Percentiles rank a stretch among this genome's conserved stretches.
These are phyloP conservation scores for Phocoena phocoena DNA, from an alignment of 2,113 vertebrate genomes.

Conservation along the genomic window DNA sequence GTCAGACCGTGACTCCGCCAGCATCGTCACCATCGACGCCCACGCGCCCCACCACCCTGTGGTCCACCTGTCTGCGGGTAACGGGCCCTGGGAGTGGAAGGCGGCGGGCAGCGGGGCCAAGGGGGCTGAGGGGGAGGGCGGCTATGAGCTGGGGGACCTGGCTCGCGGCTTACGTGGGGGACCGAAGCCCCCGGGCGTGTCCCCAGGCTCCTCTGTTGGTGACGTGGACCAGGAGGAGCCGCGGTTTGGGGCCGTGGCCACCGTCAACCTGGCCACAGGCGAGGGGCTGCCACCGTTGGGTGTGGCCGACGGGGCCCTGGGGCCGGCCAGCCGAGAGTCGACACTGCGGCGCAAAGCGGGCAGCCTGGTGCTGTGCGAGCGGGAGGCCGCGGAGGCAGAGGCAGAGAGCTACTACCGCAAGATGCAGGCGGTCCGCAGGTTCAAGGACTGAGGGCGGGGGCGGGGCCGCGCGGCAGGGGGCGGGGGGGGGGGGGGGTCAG, in stretches of 20 bases:
- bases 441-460: conserved; percentile 85
- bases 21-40: conserved; percentile 92
- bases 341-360: conserved; percentile 89
- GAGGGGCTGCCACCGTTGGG: conserved; percentile 58
- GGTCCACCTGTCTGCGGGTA: conserved; percentile 88
- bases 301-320: conserved; percentile 58
- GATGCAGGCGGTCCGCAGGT: conserved; percentile 86
- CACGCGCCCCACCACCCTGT: conserved; percentile 92
- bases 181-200: conserved; percentile 80
- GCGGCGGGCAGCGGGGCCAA: conserved; percentile 76
- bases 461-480: not conserved
- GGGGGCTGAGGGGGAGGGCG: conserved; percentile 66
- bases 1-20: conserved; percentile 88
- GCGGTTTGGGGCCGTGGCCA: conserved; percentile 81
- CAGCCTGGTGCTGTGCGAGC: conserved; percentile 75
- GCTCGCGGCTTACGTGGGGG: conserved; percentile 81
- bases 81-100: conserved; percentile 92
- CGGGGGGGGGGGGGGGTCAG: not conserved
- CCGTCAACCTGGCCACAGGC: conserved; percentile 79
- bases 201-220: conserved; percentile 84
- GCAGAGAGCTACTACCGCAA: conserved; percentile 92
- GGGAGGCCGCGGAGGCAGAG: conserved; percentile 81
- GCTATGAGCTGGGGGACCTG: conserved; percentile 87
- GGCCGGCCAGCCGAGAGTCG: conserved; percentile 84
- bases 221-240: conserved; percentile 86